Conservation (phyloP, 2,113 vertebrate species). For the Illadopsis cleaveri region DNA sequence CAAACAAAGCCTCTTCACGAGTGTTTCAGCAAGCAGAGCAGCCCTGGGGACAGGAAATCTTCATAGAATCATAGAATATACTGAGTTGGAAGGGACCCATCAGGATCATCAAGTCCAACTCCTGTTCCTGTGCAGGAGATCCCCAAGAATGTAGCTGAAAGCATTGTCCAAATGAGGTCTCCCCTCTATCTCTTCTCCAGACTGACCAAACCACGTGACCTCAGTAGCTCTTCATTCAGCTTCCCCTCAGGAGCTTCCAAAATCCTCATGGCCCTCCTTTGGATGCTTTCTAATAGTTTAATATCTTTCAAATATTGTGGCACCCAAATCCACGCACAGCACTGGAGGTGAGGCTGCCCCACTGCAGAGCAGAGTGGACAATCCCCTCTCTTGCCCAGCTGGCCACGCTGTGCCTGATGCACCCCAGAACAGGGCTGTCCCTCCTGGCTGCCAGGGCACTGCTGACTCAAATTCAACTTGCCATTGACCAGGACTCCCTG, state of each 20-base stretch:
- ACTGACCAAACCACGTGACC: background rate
- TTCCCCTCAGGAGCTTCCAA: background rate
- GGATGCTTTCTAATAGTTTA: background rate
- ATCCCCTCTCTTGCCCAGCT: fast-evolving
- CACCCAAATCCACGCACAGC: background rate
- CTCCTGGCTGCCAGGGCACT: background rate
- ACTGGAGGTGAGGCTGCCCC: fast-evolving
- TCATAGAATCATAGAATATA: background rate
- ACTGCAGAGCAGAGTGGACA: fast-evolving
- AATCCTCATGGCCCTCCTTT: background rate
- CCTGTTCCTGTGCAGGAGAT: background rate
- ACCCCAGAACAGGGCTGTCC: fast-evolving
- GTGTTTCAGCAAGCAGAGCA: background rate
- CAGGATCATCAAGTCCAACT: background rate
- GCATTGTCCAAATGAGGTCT: background rate
- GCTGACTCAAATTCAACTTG: fast-evolving
- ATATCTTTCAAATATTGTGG: background rate
- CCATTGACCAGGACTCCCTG: fast-evolving
- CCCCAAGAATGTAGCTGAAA: background rate
- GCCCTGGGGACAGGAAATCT: fast-evolving
- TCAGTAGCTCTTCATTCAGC: fast-evolving
- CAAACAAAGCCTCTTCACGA: background rate
- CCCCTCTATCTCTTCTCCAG: background rate
- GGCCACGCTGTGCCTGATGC: fast-evolving
- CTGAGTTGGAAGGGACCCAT: background rate